Evolutionary conservation across 2,797 vertebrate genomes (phyloP), one percentile per base, ranked within the genome.

Genomic region (Alcedo quadribrachys): DNA sequence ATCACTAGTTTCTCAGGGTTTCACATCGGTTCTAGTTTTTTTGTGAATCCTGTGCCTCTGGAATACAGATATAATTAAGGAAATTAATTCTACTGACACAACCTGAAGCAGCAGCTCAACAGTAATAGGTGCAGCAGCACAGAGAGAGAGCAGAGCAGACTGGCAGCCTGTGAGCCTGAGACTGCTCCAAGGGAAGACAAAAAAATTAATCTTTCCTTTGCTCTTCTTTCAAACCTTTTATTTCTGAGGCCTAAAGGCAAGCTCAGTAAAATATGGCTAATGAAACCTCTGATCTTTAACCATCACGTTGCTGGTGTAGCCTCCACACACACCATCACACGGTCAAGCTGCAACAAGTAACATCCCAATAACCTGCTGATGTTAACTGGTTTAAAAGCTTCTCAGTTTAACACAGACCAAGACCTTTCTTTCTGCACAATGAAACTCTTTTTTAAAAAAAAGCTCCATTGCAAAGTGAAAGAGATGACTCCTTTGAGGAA

Each of bases 391-490:
- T 91, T 65, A 75, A 78, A 35, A 76, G 35, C 53, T 22, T 80
- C 60, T 33, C 45, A 62, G 20, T 30, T 32, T 32, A 60, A 87
- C 57, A 63, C 42, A 85, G 54, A 90, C 46, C 42, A 70, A 65
- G 55, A 54, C 81, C 63, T 96, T 78, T 69, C 84, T 40, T 65
- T 40, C 82, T 73, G 82, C 81, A 94, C 79, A 60, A 45, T 79
- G 45, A 70, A 90, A 84, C 80, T 37, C 7, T 82, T 81, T 81
- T 79, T 68, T 90, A 94, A 96, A 77, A 8, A 94, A 96, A 75
- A 85, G 80, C 70, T 85, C 71, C 85, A 55, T 6, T 90, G 81
- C 84, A 91, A 60, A 90, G 77, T 78, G 75, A 40, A 91, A 62
- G 75, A 91, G 85, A 53, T 43, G 85, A 93, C 76, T 67, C 83